Base-by-base conservation (phyloP, 2,888 invertebrate species). In the Aplocera efformata region DNA sequence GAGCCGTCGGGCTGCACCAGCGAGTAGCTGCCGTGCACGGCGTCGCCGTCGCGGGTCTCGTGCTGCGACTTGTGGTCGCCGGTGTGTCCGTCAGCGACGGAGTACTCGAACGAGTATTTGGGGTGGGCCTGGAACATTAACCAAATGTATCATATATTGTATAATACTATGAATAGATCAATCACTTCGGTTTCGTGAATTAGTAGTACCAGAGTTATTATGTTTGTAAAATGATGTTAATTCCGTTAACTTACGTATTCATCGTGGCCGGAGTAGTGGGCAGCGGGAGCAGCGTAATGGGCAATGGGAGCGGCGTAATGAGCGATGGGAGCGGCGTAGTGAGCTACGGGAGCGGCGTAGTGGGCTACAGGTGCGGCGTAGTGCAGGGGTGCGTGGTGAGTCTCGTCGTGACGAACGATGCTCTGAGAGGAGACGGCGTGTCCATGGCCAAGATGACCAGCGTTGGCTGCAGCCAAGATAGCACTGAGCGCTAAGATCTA, bases 11-110 rank as follows among this genome's bases (percentile, higher is more conserved):
- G 32, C 41, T 60, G 29, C 60, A 66, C 7, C 46, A 63, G 39
- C 51, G 53, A 48, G 47, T 54, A 54, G 41, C 42, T 26, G 21
- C 91, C 91, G 63, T 88, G 81, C 40, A 91, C 90, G 25, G 78
- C 79, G 57, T 90, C 83, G 1, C 91, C 91, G 68, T 88, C 84
- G 29, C 81, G 76, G 37, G 74, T 62, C 66, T 89, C 89, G 38
- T 78, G 69, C 61, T 89, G 89, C 50, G 72, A 77, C 63, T 89
- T 89, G 55, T 79, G 72, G 69, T 89, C 89, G 4, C 84, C 88
- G 23, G 88, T 88, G 52, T 89, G 88, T 1, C 74, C 79, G 50
- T 89, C 90, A 47, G 76, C 72, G 2, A 83, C 84, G 7, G 22
- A 22, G 31, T 32, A 32, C 23, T 32, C 31, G 31, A 32, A 32